Conservation (phyloP, 2,797 vertebrate species). For the Gadopsis bispinosus region DNA sequence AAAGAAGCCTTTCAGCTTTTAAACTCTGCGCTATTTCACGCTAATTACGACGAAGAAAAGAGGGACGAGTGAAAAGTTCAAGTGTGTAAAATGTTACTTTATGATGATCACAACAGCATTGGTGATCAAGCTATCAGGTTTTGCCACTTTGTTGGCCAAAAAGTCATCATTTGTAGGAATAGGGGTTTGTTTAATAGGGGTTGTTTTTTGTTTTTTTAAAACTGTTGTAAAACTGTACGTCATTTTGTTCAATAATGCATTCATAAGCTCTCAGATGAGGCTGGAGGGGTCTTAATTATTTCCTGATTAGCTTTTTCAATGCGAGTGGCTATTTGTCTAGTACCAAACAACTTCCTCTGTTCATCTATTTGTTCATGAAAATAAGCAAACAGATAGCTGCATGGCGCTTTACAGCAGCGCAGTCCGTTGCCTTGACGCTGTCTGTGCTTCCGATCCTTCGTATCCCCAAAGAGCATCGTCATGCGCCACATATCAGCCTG, state of each 20-base stretch:
- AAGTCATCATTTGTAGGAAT: background rate
- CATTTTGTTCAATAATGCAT: background rate
- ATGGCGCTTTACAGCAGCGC: background rate
- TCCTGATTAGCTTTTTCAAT: conserved; percentile 26
- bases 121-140: background rate
- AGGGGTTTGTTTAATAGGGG: background rate
- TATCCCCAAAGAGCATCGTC: conserved; percentile 5
- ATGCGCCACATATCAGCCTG: conserved; percentile 31
- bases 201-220: background rate
- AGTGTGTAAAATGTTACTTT: background rate
- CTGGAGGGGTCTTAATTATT: conserved; percentile 26
- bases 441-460: background rate
- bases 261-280: background rate
- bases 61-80: background rate
- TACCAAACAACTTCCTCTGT: background rate
- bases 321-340: background rate
- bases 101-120: background rate
- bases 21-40: background rate
- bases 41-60: background rate
- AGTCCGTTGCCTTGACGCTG: background rate
- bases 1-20: conserved; percentile 7
- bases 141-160: background rate
- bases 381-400: background rate
- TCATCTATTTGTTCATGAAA: conserved; percentile 3
- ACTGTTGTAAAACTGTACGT: background rate